These are phyloP conservation scores for Hesperia comma DNA, from an alignment of 2,888 invertebrate species.

Conservation along the genomic window DNA sequence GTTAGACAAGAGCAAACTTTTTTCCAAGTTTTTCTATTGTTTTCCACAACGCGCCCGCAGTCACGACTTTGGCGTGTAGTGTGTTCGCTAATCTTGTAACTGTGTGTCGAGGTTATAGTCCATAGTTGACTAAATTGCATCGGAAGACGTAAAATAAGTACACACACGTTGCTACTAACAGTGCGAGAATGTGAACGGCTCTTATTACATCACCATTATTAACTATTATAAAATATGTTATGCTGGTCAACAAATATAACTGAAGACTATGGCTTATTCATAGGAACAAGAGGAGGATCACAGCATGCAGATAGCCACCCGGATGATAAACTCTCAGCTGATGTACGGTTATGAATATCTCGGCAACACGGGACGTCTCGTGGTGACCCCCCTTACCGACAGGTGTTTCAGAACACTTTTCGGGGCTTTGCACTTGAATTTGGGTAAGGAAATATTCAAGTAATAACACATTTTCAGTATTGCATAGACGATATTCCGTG, in stretches of 20 bases:
- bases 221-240: too few relatives aligned
- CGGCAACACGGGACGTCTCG: slow-evolving; percentile 93
- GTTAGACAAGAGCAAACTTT: too few relatives aligned
- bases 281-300: slow-evolving; percentile 79
- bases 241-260: not conserved
- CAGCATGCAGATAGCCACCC: slow-evolving; percentile 85
- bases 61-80: too few relatives aligned
- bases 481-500: not conserved
- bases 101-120: too few relatives aligned
- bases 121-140: too few relatives aligned
- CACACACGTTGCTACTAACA: too few relatives aligned
- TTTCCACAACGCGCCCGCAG: too few relatives aligned
- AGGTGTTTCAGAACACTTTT: slow-evolving; percentile 96
- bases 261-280: slow-evolving; percentile 26
- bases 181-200: too few relatives aligned
- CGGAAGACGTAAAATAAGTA: too few relatives aligned
- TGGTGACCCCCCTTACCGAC: slow-evolving; percentile 97
- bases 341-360: slow-evolving; percentile 97
- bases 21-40: too few relatives aligned
- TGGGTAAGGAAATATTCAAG: slow-evolving; percentile 77
- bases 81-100: too few relatives aligned
- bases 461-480: not conserved
- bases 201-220: too few relatives aligned
- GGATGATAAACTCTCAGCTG: slow-evolving; percentile 95
- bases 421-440: slow-evolving; percentile 94